Evolutionary conservation across 1,140 invertebrate genomes (phyloP).

Genomic region (Anoplophora glabripennis): DNA sequence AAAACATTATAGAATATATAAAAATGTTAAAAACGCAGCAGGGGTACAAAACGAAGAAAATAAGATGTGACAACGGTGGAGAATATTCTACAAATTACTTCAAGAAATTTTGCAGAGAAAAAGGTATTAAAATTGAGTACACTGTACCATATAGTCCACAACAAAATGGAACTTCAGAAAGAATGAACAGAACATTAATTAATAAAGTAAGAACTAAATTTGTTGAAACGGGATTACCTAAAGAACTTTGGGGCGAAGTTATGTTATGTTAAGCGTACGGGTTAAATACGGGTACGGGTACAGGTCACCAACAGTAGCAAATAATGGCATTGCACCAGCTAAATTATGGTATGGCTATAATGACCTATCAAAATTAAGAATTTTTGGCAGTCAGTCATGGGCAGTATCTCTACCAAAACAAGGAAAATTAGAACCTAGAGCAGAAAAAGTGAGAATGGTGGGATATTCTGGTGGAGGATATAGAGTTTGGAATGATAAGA

Average conservation of each 20-base stretch:
- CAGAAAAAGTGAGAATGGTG: constrained; percentile 2
- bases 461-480: constrained; percentile 34
- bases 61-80: constrained; percentile 26
- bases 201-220: constrained; percentile 49
- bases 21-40: constrained; percentile 8
- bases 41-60: constrained; percentile 6
- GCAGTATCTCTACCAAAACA: constrained; percentile 1
- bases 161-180: constrained; percentile 53
- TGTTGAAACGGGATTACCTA: constrained; percentile 21
- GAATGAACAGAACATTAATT: constrained; percentile 50
- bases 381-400: constrained; percentile 15
- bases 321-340: constrained; percentile 4
- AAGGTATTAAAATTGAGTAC: constrained; percentile 31
- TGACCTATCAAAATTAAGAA: constrained; percentile 14
- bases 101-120: constrained; percentile 27
- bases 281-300: too few relatives aligned
- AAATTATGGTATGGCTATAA: constrained; percentile 7
- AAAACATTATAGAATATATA: constrained; percentile 21
- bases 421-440: constrained; percentile 1
- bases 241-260: constrained; percentile 34
- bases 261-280: constrained; percentile 7
- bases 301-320: constrained; percentile 5
- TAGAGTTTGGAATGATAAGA: constrained; percentile 30
- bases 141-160: constrained; percentile 51
- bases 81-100: constrained; percentile 35